Evolutionary conservation across 1,140 invertebrate species (phyloP), one percentile per base, ranked within the genome.

Genomic region (Lasioglossum baleicum): DNA sequence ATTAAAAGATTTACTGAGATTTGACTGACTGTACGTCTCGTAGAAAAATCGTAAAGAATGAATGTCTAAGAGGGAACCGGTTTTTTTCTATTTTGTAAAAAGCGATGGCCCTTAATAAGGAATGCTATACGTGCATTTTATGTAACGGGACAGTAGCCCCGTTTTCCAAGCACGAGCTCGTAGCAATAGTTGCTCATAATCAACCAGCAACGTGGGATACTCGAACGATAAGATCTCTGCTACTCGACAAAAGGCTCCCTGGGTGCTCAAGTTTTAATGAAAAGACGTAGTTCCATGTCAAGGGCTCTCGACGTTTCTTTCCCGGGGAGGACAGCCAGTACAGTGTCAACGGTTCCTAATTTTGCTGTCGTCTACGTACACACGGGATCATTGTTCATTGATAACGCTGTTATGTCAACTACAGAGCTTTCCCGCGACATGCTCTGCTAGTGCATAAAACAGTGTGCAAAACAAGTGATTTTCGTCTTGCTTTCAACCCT

Each of bases 251-350:
- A 77, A 77, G 75, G 20, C 75, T 17, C 26, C 15, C 35, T 31
- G 17, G 74, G 44, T 8, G 31, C 74, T 76, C 56, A 15, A 31
- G 17, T 68, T 76, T 26, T 76, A 76, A 76, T 63, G 67, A 77
- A 63, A 77, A 69, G 66, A 77, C 67, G n/a, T 22, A 67, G 64
- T 67, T 48, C 53, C 7, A 64, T 70, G 75, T 70, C 75, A 63
- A 77, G 75, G 11, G 67, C 66, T 35, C 56, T 70, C 44, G 17
- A 31, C 42, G 70, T 22, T 61, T 44, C 42, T n/a, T 69, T 11
- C 40, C 20, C 56, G n/a, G 48, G 68, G 42, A 76, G 65, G 22
- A 70, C 22, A 17, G 44, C 10, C 7, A 11, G 26, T 56, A 17
- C 44, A 7, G 2, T 44, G 66, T 63, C 67, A 51, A 70, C 66